Percentiles rank a stretch among this genome's conserved stretches.
These are phyloP conservation scores for Mobula hypostoma DNA, from an alignment of 2,113 vertebrate genomes.

Conservation along the genomic window DNA sequence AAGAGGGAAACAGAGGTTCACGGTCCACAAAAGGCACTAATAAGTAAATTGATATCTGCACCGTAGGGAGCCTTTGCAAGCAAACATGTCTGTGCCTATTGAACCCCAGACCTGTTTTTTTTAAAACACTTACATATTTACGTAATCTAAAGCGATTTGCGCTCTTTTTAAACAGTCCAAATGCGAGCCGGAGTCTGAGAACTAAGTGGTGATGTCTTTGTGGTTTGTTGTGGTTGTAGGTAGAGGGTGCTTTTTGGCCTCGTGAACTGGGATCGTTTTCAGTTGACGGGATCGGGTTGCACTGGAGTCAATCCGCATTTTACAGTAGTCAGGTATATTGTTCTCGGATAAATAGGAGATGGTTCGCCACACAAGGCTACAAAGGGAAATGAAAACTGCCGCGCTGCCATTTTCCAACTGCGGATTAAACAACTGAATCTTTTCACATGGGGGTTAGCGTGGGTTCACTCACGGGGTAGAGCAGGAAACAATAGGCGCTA, in stretches of 20 bases:
- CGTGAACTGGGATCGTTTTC: constrained; percentile 8
- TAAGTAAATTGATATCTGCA: not conserved
- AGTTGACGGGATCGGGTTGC: constrained; percentile 17
- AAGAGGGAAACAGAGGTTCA: not conserved
- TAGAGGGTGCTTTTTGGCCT: not conserved
- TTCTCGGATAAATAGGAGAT: constrained; percentile 13
- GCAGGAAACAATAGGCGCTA: constrained; percentile 6
- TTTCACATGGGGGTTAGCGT: constrained; percentile 12
- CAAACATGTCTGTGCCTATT: not conserved
- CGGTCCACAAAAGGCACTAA: not conserved
- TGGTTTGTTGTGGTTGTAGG: not conserved
- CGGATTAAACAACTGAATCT: constrained; percentile 29
- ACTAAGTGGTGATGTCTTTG: not conserved
- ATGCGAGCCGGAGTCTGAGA: not conserved
- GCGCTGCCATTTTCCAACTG: not conserved
- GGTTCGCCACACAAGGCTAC: constrained; percentile 9
- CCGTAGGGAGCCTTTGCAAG: not conserved
- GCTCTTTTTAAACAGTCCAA: not conserved
- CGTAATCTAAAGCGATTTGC: not conserved
- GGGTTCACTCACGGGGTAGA: not conserved
- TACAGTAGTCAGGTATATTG: constrained; percentile 14
- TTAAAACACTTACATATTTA: not conserved
- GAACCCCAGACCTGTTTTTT: not conserved
- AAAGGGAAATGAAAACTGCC: constrained; percentile 14
- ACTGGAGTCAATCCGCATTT: constrained; percentile 25